Percentiles rank a stretch among this genome's conserved stretches.
phyloP scores from a whole-genome alignment of 2,888 invertebrate species.

The Tetrapedia diversipes region DNA sequence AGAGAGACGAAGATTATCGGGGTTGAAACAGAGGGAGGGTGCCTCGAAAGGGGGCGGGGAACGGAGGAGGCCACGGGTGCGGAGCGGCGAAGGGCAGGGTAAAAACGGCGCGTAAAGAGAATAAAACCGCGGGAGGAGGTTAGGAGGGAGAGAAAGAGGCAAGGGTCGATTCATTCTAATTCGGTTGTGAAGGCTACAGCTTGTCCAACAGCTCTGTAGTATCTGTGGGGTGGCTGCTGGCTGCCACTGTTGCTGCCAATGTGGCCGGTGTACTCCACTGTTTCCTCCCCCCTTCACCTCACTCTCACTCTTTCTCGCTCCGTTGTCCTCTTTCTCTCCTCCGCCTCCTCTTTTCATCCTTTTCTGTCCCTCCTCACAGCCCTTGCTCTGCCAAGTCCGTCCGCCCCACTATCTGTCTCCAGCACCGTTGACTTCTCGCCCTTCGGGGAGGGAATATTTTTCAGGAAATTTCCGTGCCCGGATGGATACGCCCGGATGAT shows the following conservation, averaged over 20 bases:
- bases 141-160: constrained; percentile 61
- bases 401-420: constrained; percentile 45
- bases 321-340: constrained; percentile 33
- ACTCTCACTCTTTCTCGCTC: too few species aligned
- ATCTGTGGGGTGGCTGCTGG: constrained; percentile 70
- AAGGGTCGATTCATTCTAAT: constrained; percentile 81
- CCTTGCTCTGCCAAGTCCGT: constrained; percentile 1
- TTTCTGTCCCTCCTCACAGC: background rate
- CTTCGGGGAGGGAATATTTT: constrained; percentile 63
- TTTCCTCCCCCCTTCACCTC: constrained; percentile 48
- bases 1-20: constrained; percentile 51
- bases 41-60: constrained; percentile 30
- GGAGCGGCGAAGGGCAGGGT: constrained; percentile 39
- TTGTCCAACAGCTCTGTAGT: constrained; percentile 80
- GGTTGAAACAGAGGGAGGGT: constrained; percentile 13
- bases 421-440: constrained; percentile 44
- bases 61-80: constrained; percentile 45
- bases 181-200: constrained; percentile 81
- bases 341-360: too few species aligned
- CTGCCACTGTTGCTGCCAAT: constrained; percentile 70
- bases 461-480: constrained; percentile 63
- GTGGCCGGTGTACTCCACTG: constrained; percentile 64
- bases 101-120: constrained; percentile 58
- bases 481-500: constrained; percentile 46
- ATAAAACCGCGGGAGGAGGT: constrained; percentile 54